These are phyloP conservation scores for Metalampra italica DNA, from an alignment of 2,888 invertebrate species.

Conservation along the genomic window DNA sequence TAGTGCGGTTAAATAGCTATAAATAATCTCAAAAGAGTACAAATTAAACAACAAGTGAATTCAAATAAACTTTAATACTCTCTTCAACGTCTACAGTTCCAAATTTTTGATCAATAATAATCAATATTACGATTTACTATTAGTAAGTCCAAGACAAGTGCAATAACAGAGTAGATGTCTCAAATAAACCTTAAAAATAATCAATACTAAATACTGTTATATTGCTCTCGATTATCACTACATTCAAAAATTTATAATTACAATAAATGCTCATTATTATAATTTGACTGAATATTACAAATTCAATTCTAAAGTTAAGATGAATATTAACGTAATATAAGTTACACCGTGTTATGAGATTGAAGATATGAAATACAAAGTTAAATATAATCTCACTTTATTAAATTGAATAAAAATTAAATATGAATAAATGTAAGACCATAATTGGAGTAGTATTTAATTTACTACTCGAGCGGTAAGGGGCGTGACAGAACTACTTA, in stretches of 20 bases:
- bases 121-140: constrained; percentile 23
- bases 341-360: background rate
- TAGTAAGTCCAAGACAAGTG: constrained; percentile 34
- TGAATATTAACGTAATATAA: background rate
- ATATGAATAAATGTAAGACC: no score
- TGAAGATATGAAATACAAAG: background rate
- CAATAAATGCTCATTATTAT: background rate
- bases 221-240: constrained; percentile 59
- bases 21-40: background rate
- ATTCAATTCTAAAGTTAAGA: background rate
- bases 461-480: background rate
- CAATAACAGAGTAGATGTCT: constrained; percentile 19
- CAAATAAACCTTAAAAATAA: constrained; percentile 9
- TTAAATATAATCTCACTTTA: background rate
- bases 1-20: no score
- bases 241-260: constrained; percentile 12
- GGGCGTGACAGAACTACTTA: background rate
- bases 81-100: constrained; percentile 63
- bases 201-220: constrained; percentile 46
- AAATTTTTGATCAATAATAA: constrained; percentile 39
- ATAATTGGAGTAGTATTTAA: no score
- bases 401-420: background rate
- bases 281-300: background rate
- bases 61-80: constrained; percentile 73
- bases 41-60: constrained; percentile 48